A percentile compares a stretch with the other conserved stretches of the same genome.
Evolutionary conservation across 2,888 invertebrate genomes (phyloP).

Genomic region (Cephus runcator): DNA sequence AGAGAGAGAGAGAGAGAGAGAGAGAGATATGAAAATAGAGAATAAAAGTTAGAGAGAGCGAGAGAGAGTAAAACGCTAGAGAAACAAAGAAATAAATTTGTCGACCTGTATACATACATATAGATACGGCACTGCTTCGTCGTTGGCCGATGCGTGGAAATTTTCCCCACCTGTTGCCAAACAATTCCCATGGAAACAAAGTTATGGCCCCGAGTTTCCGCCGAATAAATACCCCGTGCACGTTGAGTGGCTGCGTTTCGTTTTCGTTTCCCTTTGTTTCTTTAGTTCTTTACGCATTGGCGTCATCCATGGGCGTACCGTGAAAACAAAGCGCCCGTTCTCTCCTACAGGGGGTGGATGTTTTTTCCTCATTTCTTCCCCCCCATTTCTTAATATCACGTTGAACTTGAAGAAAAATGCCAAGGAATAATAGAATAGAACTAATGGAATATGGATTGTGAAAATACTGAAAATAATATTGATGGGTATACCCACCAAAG

Average conservation of each 20-base stretch:
- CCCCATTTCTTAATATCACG: no score
- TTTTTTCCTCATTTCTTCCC: no score
- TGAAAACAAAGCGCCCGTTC: not conserved
- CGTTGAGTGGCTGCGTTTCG: not conserved
- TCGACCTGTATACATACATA: conserved; percentile 6
- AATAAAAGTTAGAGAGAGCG: no score
- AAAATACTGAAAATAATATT: not conserved
- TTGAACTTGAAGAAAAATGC: not conserved
- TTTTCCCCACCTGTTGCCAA: conserved; percentile 64
- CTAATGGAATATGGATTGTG: not conserved
- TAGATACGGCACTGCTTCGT: conserved; percentile 12
- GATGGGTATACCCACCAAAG: not conserved
- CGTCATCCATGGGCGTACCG: not conserved
- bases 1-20: no score
- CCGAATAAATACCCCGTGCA: not conserved
- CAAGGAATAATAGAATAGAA: not conserved
- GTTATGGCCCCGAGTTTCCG: conserved; percentile 44
- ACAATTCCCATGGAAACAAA: conserved; percentile 63
- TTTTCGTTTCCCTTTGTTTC: not conserved
- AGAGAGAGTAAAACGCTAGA: not conserved
- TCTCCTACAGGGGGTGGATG: not conserved
- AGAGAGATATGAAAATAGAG: no score
- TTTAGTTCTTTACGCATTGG: not conserved
- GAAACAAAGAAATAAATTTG: conserved; percentile 8
- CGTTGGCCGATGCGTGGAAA: conserved; percentile 50